phyloP scores from a whole-genome alignment of 2,888 invertebrate genomes.

The Nymphalis urticae region DNA sequence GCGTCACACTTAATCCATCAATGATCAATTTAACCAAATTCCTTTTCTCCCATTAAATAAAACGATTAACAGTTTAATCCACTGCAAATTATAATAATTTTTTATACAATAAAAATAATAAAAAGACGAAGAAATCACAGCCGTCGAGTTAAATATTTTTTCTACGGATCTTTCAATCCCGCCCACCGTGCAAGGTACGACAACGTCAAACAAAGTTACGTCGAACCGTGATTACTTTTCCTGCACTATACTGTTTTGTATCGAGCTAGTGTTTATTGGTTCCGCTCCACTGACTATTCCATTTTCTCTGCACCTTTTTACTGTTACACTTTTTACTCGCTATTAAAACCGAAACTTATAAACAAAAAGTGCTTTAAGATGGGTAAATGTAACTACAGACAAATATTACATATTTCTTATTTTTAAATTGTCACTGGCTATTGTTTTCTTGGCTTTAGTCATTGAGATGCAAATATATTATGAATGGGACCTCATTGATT shows the following conservation, averaged over 20 bases:
- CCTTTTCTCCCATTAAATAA: too few relatives aligned
- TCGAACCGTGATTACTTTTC: slow-evolving; percentile 60
- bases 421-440: too few relatives aligned
- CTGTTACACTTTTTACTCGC: slow-evolving; percentile 19
- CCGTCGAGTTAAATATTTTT: background rate
- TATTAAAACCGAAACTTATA: slow-evolving; percentile 17
- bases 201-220: slow-evolving; percentile 58
- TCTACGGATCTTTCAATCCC: background rate
- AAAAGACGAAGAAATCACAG: background rate
- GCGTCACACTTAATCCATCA: too few relatives aligned
- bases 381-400: background rate
- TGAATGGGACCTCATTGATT: too few relatives aligned
- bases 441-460: too few relatives aligned
- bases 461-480: too few relatives aligned
- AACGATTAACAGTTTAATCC: too few relatives aligned
- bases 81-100: too few relatives aligned
- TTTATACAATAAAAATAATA: too few relatives aligned
- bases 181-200: slow-evolving; percentile 43
- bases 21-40: too few relatives aligned
- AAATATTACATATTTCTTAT: too few relatives aligned
- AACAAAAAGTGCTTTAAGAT: slow-evolving; percentile 15
- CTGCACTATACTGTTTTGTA: slow-evolving; percentile 49
- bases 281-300: slow-evolving; percentile 44
- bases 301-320: slow-evolving; percentile 35
- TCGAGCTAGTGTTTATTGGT: slow-evolving; percentile 48